phyloP scores from a whole-genome alignment of 2,797 vertebrate genomes.

The Mus spretus region DNA sequence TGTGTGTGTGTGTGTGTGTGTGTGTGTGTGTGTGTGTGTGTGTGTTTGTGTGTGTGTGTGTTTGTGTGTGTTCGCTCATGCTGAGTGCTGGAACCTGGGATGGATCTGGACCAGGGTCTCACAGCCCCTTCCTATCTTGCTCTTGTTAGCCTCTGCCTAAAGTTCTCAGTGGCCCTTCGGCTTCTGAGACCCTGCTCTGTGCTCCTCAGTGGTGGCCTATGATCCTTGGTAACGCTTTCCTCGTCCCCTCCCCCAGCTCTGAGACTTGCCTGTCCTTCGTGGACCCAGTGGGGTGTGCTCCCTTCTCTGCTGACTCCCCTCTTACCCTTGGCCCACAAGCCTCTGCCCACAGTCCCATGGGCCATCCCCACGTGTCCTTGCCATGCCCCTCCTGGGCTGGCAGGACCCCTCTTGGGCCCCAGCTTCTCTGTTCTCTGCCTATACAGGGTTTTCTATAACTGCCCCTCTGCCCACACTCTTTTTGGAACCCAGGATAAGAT shows the following conservation, averaged over 20 bases:
- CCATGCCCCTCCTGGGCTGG: background rate
- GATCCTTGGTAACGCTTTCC: background rate
- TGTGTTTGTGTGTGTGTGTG: no score
- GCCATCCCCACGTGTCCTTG: rapidly evolving
- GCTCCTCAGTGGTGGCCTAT: background rate
- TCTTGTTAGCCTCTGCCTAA: background rate
- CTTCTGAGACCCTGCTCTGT: background rate
- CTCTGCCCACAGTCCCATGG: no score
- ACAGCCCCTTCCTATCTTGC: background rate
- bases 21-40: no score
- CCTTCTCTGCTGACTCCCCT: background rate
- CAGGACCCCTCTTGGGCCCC: background rate
- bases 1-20: no score
- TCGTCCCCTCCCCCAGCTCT: no score
- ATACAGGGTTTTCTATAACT: background rate
- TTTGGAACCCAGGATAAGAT: rapidly evolving
- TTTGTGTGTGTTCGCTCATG: no score
- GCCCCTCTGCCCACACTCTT: background rate
- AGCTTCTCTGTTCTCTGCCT: no score
- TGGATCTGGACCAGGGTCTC: background rate
- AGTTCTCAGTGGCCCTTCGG: background rate
- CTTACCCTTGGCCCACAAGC: background rate
- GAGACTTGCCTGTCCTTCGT: background rate
- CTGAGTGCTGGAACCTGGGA: background rate
- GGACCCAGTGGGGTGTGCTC: background rate